Evolutionary conservation across 2,113 vertebrate genomes (phyloP), one percentile per base, ranked within the genome.

Genomic region (Spea bombifrons): DNA sequence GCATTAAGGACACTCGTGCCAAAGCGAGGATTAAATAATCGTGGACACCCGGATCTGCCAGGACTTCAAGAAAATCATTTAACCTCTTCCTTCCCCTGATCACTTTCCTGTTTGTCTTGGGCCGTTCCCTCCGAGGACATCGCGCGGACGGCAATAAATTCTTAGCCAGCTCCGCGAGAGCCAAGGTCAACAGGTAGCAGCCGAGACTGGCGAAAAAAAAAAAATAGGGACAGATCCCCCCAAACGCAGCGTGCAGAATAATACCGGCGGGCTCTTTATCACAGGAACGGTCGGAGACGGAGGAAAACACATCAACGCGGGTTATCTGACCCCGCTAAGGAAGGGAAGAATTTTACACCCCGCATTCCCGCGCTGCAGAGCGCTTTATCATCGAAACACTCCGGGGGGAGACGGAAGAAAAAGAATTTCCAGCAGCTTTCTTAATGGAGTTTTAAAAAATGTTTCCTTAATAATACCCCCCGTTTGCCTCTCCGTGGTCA

Each of bases 161-260:
- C 75, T 7, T 61, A 70, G 49, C 48, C 9, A 15, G 49, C 61
- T 48, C 53, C 13, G 15, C 46, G 17, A n/a, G 46, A 59, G 75
- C 75, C 75, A 77, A 77, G n/a, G 61, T 61, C 66, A 77, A 77
- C 55, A 77, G 75, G 75, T 77, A 77, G 45, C 46, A 7, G 67
- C 57, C 75, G 53, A 77, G 66, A 77, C 75, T 8, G 13, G 30
- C 49, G 75, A 53, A 70, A 63, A 70, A 61, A 50, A 77, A 55
- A n/a, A 61, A 8, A 52, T 43, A 7, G 57, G 30, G 30, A 30
- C 30, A 30, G 30, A 30, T 30, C 30, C 30, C 30, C 74, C 74
- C 49, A 75, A 66, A 55, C 50, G 53, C 5, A 75, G 63, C 59
- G 15, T 67, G 50, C 6, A 13, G 63, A 70, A 59, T 61, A 70